phyloP scores from a whole-genome alignment of 2,888 invertebrate genomes.

The Diarsia dahlii region DNA sequence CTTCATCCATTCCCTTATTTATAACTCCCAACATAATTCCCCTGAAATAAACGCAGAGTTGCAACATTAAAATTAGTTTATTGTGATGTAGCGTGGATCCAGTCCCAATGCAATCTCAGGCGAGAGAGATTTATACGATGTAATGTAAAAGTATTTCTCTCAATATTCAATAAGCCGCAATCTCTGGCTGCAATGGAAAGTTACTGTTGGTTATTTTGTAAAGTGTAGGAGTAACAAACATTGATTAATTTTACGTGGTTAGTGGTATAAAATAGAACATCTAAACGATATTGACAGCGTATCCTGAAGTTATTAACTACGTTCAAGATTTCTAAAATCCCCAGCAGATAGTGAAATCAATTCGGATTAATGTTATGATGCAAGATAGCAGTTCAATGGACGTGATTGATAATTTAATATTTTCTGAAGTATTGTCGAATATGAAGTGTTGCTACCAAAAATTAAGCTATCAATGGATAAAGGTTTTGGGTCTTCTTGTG shows the following conservation, averaged over 20 bases:
- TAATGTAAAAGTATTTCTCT: conserved; percentile 20
- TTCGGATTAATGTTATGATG: not conserved
- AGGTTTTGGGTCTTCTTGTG: not conserved
- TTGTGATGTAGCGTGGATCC: not conserved
- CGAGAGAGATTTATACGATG: conserved; percentile 34
- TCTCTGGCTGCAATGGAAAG: conserved; percentile 29
- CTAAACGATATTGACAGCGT: not conserved
- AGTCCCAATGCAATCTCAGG: conserved; percentile 39
- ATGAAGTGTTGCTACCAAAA: not conserved
- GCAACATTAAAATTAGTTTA: conserved; percentile 43
- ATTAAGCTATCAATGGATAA: not conserved
- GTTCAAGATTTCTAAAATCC: not conserved
- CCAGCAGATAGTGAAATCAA: not conserved
- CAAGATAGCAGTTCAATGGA: not conserved
- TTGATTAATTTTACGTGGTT: too few relatives aligned
- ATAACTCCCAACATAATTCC: not conserved
- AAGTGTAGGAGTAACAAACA: not conserved
- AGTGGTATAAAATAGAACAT: not conserved
- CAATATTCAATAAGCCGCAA: conserved; percentile 43
- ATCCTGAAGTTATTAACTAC: not conserved
- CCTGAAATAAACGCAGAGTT: conserved; percentile 28
- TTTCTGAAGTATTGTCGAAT: not conserved
- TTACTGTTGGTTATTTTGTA: conserved; percentile 11
- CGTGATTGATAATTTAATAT: not conserved
- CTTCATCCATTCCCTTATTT: not conserved